phyloP scores from a whole-genome alignment of 2,797 vertebrate genomes.

The Cyprinodon diabolis region DNA sequence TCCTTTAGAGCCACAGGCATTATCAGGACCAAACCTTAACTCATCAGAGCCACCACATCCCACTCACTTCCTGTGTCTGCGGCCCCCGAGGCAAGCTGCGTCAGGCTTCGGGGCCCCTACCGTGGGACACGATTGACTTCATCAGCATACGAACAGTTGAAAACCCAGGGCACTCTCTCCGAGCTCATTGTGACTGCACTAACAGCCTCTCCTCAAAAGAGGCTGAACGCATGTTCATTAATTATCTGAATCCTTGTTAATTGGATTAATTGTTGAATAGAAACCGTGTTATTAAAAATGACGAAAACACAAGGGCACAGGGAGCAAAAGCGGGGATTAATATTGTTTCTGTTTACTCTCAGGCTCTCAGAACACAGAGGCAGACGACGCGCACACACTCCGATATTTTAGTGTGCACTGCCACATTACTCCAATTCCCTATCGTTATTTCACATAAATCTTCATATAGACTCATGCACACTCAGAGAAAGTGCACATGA shows the following conservation, averaged over 20 bases:
- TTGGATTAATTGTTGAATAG: slow-evolving; percentile 85
- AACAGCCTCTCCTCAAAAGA: slow-evolving; percentile 75
- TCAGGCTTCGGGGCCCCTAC: slow-evolving; percentile 47
- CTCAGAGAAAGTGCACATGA: slow-evolving; percentile 36
- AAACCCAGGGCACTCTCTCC: slow-evolving; percentile 63
- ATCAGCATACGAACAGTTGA: slow-evolving; percentile 50
- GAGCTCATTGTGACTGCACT: slow-evolving; percentile 63
- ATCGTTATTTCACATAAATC: slow-evolving; percentile 50
- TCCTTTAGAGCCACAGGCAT: slow-evolving; percentile 51
- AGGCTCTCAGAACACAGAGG: slow-evolving; percentile 53
- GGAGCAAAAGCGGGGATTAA: slow-evolving; percentile 73
- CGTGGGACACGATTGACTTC: slow-evolving; percentile 57
- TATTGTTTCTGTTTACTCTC: slow-evolving; percentile 68
- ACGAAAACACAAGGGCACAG: slow-evolving; percentile 78
- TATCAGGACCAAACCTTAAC: slow-evolving; percentile 56
- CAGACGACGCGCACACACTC: slow-evolving; percentile 10
- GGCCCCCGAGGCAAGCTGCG: slow-evolving; percentile 47
- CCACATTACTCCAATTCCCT: slow-evolving; percentile 26
- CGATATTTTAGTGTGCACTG: slow-evolving; percentile 23
- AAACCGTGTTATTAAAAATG: slow-evolving; percentile 84
- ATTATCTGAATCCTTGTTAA: slow-evolving; percentile 81
- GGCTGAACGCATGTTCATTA: slow-evolving; percentile 76
- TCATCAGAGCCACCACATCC: slow-evolving; percentile 41
- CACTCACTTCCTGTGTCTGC: slow-evolving; percentile 38
- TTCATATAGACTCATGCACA: slow-evolving; percentile 20